Base-by-base conservation (phyloP, 1,140 invertebrate genomes). In the Gryon sp. region DNA sequence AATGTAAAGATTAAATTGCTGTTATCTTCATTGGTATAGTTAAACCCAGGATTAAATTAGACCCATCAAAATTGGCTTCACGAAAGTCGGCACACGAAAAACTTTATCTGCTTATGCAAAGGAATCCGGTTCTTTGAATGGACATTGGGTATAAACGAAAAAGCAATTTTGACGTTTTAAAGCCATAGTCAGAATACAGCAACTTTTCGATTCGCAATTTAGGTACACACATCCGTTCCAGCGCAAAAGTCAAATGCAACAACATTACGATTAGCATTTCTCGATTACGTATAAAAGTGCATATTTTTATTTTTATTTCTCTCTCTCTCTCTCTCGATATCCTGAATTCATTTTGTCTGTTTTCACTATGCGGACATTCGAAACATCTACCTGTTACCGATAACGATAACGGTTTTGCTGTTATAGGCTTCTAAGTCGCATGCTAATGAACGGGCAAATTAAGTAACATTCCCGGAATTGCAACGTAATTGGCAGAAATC, bases 21-120 rank as follows among this genome's bases (percentile, higher is more conserved):
- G 48, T 66, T 68, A 68, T 68, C 63, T 68, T 68, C 52, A 57
- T 68, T 57, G 63, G 26, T 66, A 45, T n/a, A n/a, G 52, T 38
- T 38, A 43, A 46, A 41, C 3, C 19, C 9, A n/a, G 62, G 40
- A 66, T 66, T 53, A 66, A 66, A 30, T 66, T 55, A 46, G 62
- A 66, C 46, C 50, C 22, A 9, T 7, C 24, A 38, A 20, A 45
- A 53, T 66, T 38, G 45, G 11, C 34, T 50, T 24, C 36, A 45
- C 41, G 60, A 63, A 53, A 65, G 63, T 57, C 50, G 41, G 50
- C 41, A 30, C 52, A 24, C 38, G 48, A 57, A 68, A 52, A 32
- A 68, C 43, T 53, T 57, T 66, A 68, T 48, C 50, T 46, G 11
- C 15, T 24, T 26, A 18, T 16, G 28, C 20, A 24, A 38, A 68